A percentile compares a stretch with the other conserved stretches of the same genome.
phyloP scores from a whole-genome alignment of 2,888 invertebrate genomes.

The Nephrotoma flavescens region DNA sequence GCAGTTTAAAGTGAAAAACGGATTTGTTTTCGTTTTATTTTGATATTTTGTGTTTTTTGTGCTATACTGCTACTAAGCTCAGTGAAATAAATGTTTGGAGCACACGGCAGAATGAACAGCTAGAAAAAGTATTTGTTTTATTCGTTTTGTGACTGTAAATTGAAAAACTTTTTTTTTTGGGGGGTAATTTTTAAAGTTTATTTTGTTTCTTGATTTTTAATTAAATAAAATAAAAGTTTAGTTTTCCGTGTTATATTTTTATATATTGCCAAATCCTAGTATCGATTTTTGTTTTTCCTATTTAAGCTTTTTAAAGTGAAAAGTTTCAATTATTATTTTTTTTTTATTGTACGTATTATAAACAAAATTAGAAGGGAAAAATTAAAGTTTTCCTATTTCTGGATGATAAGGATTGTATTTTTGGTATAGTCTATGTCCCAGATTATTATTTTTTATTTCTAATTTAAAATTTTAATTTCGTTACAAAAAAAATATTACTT shows the following conservation, averaged over 20 bases:
- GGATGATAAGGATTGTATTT: not conserved
- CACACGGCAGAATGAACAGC: not conserved
- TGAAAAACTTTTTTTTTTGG: not conserved
- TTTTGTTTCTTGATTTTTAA: not conserved
- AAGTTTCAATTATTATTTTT: not conserved
- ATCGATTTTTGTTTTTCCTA: not conserved
- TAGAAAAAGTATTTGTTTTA: not conserved
- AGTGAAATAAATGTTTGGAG: not conserved
- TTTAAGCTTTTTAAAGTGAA: not conserved
- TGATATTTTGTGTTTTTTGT: not conserved
- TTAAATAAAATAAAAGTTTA: not conserved
- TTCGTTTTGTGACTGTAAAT: not conserved
- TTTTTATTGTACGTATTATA: not conserved
- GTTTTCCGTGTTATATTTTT: not conserved
- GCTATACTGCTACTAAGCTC: not conserved
- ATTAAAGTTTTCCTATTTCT: not conserved
- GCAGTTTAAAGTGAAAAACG: not conserved
- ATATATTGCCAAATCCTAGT: not conserved
- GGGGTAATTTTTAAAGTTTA: not conserved
- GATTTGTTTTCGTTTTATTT: not conserved
- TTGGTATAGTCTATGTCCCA: not conserved
- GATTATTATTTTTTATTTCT: not conserved
- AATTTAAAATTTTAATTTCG: not conserved
- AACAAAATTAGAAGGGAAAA: not conserved
- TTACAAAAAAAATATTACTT: not conserved